Percentiles rank a stretch among this genome's conserved stretches.
These are phyloP conservation scores for Paradisaea rubra DNA, from an alignment of 2,113 vertebrate species.

Conservation along the genomic window DNA sequence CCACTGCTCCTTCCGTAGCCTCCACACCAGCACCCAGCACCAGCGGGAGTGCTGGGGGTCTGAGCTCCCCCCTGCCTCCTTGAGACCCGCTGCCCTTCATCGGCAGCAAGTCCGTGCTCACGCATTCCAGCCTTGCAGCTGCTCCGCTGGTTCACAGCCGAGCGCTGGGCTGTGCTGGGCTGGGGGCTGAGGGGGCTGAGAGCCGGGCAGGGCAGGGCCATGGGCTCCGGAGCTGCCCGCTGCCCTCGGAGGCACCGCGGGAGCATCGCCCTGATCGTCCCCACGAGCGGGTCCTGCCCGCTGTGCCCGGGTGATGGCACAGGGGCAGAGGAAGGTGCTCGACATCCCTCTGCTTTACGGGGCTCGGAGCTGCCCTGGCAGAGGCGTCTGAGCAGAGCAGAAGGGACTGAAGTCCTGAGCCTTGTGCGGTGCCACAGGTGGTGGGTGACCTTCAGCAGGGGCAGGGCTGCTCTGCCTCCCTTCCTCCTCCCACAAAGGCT, in stretches of 20 bases:
- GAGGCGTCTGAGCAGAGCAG: neutral
- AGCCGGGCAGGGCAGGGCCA: neutral
- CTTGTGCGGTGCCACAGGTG: rapidly evolving
- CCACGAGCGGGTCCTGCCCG: neutral
- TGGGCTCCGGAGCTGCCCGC: neutral
- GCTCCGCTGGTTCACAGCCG: neutral
- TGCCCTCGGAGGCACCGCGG: neutral
- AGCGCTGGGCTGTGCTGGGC: neutral
- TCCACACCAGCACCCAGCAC: rapidly evolving
- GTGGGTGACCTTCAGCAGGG: neutral
- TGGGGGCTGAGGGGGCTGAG: neutral
- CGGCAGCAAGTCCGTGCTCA: neutral
- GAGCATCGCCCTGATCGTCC: neutral
- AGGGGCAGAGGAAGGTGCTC: neutral
- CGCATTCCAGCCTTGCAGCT: neutral
- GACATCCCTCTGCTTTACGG: neutral
- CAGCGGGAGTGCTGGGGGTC: neutral
- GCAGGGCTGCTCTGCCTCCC: neutral
- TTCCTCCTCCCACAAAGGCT: neutral
- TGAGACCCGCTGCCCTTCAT: neutral
- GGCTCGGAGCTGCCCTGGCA: neutral
- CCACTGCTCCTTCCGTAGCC: neutral
- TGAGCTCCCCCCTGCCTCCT: neutral
- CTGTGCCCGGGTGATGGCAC: neutral
- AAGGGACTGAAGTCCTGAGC: neutral